Base-by-base conservation (phyloP, 2,888 invertebrate genomes). In the Sinelater perroti region DNA sequence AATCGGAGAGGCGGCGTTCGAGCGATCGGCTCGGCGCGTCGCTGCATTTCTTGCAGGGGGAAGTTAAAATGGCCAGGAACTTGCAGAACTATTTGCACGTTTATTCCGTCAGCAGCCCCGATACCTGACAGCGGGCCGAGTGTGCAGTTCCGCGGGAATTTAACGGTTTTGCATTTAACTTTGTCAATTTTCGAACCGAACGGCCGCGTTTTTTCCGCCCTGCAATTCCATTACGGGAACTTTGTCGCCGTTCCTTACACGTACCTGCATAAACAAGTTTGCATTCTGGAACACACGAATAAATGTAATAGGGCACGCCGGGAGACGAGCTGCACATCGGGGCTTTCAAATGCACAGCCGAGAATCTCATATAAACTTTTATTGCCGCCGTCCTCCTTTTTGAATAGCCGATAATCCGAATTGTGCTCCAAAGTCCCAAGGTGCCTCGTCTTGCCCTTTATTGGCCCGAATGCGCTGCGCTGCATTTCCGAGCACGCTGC, bases 331-430 rank as follows among this genome's bases (percentile, higher is more conserved):
- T 30, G 38, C 45, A 46, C 45, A 31, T 36, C 28, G 31, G 28
- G 38, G 38, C 16, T 56, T 51, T 44, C 36, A 51, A 56, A 56
- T 56, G 56, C 51, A 51, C 46, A 44, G 18, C 14, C 21, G 45
- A 54, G 47, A 50, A 54, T 59, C 60, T 50, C 55, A 51, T 56
- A 60, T 60, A 60, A 58, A 60, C 46, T 60, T 60, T 60, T 60
- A 60, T 60, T 60, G 36, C 28, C 42, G 40, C 40, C 40, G 7
- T 46, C 51, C 52, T 52, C 52, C 47, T 47, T 52, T 55, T 35
- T 10, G 21, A 60, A 26, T 14, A 42, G 16, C 24, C 38, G 60
- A 54, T 59, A 59, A 49, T 49, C 50, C 50, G 42, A 54, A 44
- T 45, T 42, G 53, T 54, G 42, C 50, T 36, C 36, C 24, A 46